A percentile compares a stretch with the other conserved stretches of the same genome.
Evolutionary conservation across 2,797 vertebrate genomes (phyloP).

Genomic region (Scyliorhinus canicula): DNA sequence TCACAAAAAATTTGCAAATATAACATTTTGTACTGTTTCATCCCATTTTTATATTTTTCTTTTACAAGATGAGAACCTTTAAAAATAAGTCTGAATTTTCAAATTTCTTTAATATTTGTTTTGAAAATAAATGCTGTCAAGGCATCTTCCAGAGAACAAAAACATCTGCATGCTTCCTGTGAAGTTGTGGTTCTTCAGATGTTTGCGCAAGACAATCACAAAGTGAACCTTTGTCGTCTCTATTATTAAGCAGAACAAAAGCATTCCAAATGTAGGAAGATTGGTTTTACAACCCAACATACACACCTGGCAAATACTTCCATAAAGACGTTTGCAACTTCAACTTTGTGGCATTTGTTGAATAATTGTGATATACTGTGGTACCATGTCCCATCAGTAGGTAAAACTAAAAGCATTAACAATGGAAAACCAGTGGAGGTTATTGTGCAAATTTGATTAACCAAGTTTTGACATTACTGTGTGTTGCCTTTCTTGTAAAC

Average conservation of each 20-base stretch:
- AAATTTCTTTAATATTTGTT: background rate
- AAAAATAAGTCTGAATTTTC: background rate
- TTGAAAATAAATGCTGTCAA: background rate
- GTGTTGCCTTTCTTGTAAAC: background rate
- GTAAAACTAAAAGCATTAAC: background rate
- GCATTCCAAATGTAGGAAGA: background rate
- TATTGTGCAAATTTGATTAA: background rate
- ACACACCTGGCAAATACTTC: background rate
- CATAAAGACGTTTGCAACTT: background rate
- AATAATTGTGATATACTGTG: background rate
- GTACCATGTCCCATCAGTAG: background rate
- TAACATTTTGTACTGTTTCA: background rate
- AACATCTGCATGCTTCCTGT: background rate
- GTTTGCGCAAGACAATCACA: background rate
- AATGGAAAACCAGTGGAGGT: background rate
- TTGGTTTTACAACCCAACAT: background rate
- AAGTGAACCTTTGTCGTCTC: background rate
- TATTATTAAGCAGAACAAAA: background rate
- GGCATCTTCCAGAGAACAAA: background rate
- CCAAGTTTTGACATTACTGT: background rate
- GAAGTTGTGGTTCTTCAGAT: background rate
- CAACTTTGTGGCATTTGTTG: background rate
- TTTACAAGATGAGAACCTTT: constrained; percentile 3
- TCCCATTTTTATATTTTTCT: background rate
- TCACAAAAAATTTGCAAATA: background rate